Base-by-base conservation (phyloP, 2,888 invertebrate genomes). In the Heteromurus nitidus region DNA sequence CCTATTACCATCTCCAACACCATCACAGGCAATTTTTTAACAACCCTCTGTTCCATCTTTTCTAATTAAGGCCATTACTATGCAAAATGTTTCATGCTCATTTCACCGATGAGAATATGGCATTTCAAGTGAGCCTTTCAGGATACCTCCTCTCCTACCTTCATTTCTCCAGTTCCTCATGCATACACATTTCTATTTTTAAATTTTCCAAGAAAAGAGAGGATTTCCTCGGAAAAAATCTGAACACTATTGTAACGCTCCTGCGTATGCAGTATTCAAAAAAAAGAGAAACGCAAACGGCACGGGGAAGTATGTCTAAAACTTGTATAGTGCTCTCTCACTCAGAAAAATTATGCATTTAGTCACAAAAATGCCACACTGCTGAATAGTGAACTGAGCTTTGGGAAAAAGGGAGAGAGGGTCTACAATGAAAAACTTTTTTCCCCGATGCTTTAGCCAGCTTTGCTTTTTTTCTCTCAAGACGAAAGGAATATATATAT, bases 41-140 rank as follows among this genome's bases (percentile, higher is more conserved):
- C 70, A 24, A 20, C 31, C 16, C 53, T 68, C 74, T 82, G 30
- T 76, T 67, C 58, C 68, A 44, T 70, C 76, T 60, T 53, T 47
- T 64, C 82, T 83, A 84, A 85, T 83, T 83, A 85, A 84, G 82
- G 82, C 80, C 68, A 84, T 85, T 83, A 83, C 80, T 64, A 84
- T 84, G 82, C 83, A 84, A 85, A 85, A 85, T 83, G 83, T 70
- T 85, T 77, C 72, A 82, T 74, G 68, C 80, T 82, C 83, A 80
- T 83, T 82, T 83, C 80, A 69, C 69, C 55, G 50, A 77, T 62
- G 65, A 30, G 68, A 62, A 30, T n/a, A 30, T 20, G 53, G 18
- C n/a, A n/a, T 60, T 36, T 36, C 64, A 31, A 64, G 64, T n/a
- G 26, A 24, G n/a, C 11, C 31, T 30, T 64, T 64, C 64, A 18